Base-by-base conservation (phyloP, 2,888 invertebrate genomes). In the Agrotis exclamationis region DNA sequence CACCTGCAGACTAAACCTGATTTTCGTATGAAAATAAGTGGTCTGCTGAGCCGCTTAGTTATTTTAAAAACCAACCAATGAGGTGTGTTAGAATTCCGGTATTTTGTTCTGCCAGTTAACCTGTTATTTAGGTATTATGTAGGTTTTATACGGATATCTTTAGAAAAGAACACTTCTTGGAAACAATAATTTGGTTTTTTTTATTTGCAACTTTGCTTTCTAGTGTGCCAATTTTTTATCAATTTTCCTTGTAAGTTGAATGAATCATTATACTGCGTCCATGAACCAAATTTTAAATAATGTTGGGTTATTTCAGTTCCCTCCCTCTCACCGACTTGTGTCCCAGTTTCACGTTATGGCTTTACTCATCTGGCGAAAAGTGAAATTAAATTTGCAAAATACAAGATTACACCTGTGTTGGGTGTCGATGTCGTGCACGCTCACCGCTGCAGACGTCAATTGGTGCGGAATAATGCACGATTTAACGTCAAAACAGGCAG, bases 401-500 rank as follows among this genome's bases (percentile, higher is more conserved):
- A 44, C 33, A 63, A 45, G 47, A 57, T 22, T 47, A 51, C 14
- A 45, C 45, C 13, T 33, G 48, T 13, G n/a, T 28, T 58, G 20
- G 24, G 50, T 50, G 50, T 56, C 20, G 59, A 16, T 57, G 48
- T 67, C 69, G 56, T 74, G 69, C 51, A 56, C 45, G 57, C 24
- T 57, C 47, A 62, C 47, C 45, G 56, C 63, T 64, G 53, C 63
- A 79, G 70, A 45, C 20, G 58, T 45, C 68, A 71, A 71, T 68
- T 59, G 54, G 64, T 68, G 64, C 62, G 66, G 33, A 68, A 79
- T 75, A 70, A 79, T 75, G 53, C 67, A 79, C 62, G 62, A 58
- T 74, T 45, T 51, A 74, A 62, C 45, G 58, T 71, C 74, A 70
- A 71, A 78, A 71, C 69, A 67, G 44, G 59, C 68, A 73, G 80